A percentile compares a stretch with the other conserved stretches of the same genome.
These are phyloP conservation scores for Bellardia pandia DNA, from an alignment of 2,888 invertebrate genomes.

Conservation along the genomic window DNA sequence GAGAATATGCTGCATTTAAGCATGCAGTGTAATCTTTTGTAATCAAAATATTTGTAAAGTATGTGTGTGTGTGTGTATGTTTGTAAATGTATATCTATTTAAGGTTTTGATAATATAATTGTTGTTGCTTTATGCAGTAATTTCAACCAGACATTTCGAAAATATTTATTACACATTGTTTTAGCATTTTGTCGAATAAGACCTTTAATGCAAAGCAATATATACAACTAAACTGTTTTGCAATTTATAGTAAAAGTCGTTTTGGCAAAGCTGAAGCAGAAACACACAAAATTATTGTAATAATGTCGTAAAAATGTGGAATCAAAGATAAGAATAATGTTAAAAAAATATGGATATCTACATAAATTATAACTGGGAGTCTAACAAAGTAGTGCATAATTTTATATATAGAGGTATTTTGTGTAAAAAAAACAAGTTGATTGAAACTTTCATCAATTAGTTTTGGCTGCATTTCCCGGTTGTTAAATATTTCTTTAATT, in stretches of 20 bases:
- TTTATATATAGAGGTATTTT: too few species aligned
- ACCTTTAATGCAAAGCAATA: slow-evolving; percentile 5
- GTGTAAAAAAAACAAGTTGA: too few species aligned
- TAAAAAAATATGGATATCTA: not conserved
- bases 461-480: too few species aligned
- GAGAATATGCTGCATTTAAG: not conserved
- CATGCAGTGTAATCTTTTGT: slow-evolving; percentile 28
- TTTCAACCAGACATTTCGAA: slow-evolving; percentile 33
- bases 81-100: not conserved
- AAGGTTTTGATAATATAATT: slow-evolving; percentile 38
- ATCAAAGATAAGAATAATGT: slow-evolving; percentile 21
- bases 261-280: slow-evolving; percentile 11
- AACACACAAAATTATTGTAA: slow-evolving; percentile 5
- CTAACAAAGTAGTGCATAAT: too few species aligned
- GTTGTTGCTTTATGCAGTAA: slow-evolving; percentile 50
- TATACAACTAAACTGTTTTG: slow-evolving; percentile 24
- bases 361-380: not conserved
- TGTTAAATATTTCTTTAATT: too few species aligned
- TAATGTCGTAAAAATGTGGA: slow-evolving; percentile 23
- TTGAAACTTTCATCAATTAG: too few species aligned
- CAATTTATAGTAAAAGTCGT: slow-evolving; percentile 3
- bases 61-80: slow-evolving; percentile 1
- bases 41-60: slow-evolving; percentile 10
- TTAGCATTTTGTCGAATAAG: slow-evolving; percentile 11
- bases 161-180: slow-evolving; percentile 44